Percentiles rank a stretch among this genome's conserved stretches.
These are phyloP conservation scores for Ormyrus nitidulus DNA, from an alignment of 2,888 invertebrate species.

Conservation along the genomic window DNA sequence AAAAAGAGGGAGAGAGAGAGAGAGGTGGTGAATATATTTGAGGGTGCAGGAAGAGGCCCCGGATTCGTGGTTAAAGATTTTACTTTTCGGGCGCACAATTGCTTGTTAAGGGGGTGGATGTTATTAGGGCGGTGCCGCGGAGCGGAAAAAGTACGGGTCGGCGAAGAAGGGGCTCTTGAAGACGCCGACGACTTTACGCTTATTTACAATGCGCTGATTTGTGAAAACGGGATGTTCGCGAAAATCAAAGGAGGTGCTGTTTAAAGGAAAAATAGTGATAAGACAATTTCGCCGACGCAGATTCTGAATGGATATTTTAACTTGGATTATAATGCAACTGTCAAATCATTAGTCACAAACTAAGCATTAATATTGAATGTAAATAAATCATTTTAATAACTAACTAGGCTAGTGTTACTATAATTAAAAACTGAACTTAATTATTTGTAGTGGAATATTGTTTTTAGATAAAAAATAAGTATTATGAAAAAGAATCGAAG, in stretches of 20 bases:
- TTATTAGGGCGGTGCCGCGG: conserved; percentile 9
- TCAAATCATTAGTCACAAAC: too few relatives aligned
- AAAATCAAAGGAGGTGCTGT: too few relatives aligned
- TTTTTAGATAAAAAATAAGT: not conserved
- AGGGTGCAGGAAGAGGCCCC: not conserved
- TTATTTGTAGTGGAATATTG: too few relatives aligned
- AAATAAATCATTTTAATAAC: too few relatives aligned
- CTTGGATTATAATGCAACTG: not conserved
- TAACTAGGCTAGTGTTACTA: too few relatives aligned
- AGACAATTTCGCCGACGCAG: too few relatives aligned
- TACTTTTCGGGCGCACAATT: not conserved
- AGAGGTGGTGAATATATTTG: not conserved
- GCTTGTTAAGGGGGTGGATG: conserved; percentile 14
- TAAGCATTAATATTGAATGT: too few relatives aligned
- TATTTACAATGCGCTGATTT: not conserved
- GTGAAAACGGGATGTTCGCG: not conserved
- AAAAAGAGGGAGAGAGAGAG: not conserved
- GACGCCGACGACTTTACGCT: not conserved
- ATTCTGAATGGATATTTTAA: not conserved
- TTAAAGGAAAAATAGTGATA: too few relatives aligned
- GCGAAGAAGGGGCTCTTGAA: not conserved
- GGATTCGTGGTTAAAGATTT: conserved; percentile 28
- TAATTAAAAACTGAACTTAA: too few relatives aligned
- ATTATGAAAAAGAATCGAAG: not conserved
- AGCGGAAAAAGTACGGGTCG: conserved; percentile 11